Percentiles rank a stretch among this genome's conserved stretches.
These are phyloP conservation scores for Irena cyanogastra DNA, from an alignment of 2,113 vertebrate genomes.

Conservation along the genomic window DNA sequence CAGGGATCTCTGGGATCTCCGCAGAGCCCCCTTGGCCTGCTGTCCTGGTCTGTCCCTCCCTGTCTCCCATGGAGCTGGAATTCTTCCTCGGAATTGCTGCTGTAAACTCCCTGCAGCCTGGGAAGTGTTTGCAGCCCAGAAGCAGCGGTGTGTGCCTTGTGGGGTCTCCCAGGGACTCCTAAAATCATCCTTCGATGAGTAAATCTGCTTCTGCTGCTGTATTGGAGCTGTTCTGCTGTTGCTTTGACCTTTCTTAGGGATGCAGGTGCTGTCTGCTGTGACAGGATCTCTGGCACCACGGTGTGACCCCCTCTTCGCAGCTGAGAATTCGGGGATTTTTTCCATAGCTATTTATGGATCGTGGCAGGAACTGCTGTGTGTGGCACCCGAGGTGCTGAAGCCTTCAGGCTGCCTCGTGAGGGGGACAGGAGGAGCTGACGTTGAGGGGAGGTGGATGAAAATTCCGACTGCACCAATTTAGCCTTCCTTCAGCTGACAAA, in stretches of 20 bases:
- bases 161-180: neutral
- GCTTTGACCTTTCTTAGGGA: neutral
- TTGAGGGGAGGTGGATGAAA: neutral
- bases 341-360: neutral
- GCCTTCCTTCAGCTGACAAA: constrained; percentile 11
- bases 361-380: neutral
- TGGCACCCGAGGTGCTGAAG: neutral
- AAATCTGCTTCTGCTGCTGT: neutral
- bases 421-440: neutral
- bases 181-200: neutral
- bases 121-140: neutral
- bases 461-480: neutral
- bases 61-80: neutral
- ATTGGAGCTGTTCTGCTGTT: neutral
- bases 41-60: neutral
- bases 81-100: neutral
- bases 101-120: neutral
- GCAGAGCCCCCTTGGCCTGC: neutral
- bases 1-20: neutral
- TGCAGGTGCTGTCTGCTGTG: neutral
- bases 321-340: neutral
- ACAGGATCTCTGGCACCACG: rapidly evolving
- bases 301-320: neutral
- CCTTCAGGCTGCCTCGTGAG: neutral
- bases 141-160: neutral